A percentile compares a stretch with the other conserved stretches of the same genome.
These are phyloP conservation scores for Stratiomys singularior DNA, from an alignment of 2,888 invertebrate genomes.

Conservation along the genomic window DNA sequence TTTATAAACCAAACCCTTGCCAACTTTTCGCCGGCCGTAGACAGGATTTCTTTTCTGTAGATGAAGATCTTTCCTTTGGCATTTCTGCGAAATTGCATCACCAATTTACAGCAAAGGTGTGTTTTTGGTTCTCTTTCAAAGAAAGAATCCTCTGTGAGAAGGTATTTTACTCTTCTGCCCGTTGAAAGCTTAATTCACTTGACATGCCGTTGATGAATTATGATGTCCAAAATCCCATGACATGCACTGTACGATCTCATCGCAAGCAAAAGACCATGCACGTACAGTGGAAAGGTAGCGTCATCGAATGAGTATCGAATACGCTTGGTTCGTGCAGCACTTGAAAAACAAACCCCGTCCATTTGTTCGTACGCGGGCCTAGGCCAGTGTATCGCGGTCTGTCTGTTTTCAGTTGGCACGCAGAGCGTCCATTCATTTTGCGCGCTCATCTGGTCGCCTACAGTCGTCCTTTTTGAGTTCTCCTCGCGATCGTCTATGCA, in stretches of 20 bases:
- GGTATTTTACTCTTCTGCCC: too few relatives aligned
- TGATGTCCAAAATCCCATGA: neutral
- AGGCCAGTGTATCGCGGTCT: constrained; percentile 19
- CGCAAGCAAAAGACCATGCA: neutral
- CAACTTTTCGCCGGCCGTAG: too few relatives aligned
- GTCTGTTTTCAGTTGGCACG: constrained; percentile 12
- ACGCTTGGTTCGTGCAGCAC: neutral
- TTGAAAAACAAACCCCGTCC: constrained; percentile 27
- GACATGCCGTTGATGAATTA: too few relatives aligned
- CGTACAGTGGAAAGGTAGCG: neutral
- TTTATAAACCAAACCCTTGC: too few relatives aligned
- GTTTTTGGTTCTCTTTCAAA: too few relatives aligned
- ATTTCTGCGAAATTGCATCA: too few relatives aligned
- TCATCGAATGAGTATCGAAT: constrained; percentile 27
- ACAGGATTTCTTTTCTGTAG: too few relatives aligned
- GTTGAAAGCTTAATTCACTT: too few relatives aligned
- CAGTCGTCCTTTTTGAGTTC: constrained; percentile 5
- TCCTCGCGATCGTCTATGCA: neutral
- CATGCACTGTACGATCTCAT: neutral
- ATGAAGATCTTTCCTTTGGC: too few relatives aligned
- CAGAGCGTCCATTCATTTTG: neutral
- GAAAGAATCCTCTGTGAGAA: too few relatives aligned
- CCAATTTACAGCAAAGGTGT: too few relatives aligned
- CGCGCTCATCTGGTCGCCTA: neutral
- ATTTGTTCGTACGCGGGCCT: constrained; percentile 5